Conservation (phyloP, 2,113 vertebrate genomes). For the Malurus alboscapulatus region DNA sequence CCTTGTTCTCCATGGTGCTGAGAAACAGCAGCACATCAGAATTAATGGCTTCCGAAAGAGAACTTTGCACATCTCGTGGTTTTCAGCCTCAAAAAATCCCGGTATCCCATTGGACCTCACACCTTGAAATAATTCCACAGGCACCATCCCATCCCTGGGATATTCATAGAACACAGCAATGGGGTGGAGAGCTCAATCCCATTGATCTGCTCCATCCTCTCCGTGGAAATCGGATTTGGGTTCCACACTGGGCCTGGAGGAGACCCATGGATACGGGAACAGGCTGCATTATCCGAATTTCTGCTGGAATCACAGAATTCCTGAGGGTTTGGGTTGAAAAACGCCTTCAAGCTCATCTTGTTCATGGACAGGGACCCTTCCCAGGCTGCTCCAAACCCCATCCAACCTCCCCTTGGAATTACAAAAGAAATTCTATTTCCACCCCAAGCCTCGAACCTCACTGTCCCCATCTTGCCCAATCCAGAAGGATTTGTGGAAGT, state of each 20-base stretch:
- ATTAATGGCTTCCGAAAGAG: background rate
- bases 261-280: accelerated
- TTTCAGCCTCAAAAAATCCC: background rate
- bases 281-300: background rate
- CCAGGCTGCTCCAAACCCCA: accelerated
- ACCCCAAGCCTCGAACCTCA: no score
- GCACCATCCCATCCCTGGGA: no score
- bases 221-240: background rate
- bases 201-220: background rate
- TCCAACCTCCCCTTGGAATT: background rate
- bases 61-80: accelerated
- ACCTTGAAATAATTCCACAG: accelerated
- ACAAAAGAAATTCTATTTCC: background rate
- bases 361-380: background rate
- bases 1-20: background rate
- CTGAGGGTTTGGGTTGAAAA: no score
- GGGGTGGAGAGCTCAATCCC: background rate
- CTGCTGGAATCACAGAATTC: background rate
- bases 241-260: background rate
- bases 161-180: background rate
- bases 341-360: background rate
- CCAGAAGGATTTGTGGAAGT: background rate
- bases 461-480: background rate
- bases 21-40: background rate
- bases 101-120: background rate